Evolutionary conservation across 2,113 vertebrate genomes (phyloP).

Genomic region (Planiliza haematocheilus): DNA sequence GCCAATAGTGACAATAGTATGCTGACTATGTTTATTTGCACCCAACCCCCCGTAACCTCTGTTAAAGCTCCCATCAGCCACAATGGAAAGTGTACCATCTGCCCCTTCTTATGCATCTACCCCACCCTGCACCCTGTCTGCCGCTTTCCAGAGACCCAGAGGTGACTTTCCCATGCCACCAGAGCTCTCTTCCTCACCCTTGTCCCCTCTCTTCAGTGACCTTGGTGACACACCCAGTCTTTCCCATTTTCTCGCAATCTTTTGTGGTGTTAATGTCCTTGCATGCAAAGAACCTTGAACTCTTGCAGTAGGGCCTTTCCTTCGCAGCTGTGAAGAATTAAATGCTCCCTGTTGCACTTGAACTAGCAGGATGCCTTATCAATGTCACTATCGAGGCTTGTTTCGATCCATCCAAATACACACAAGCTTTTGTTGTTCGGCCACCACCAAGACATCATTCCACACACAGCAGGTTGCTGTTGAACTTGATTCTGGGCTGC

Average conservation of each 20-base stretch:
- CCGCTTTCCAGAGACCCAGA: conserved; percentile 64
- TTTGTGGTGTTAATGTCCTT: conserved; percentile 59
- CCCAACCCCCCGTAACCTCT: conserved; percentile 60
- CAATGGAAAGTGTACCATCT: conserved; percentile 79
- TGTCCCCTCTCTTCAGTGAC: conserved; percentile 70
- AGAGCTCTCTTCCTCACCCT: conserved; percentile 58
- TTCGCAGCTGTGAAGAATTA: conserved; percentile 69
- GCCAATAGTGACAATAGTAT: conserved; percentile 76
- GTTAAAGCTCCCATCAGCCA: conserved; percentile 66
- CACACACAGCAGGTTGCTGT: conserved; percentile 25
- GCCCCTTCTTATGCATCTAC: conserved; percentile 75
- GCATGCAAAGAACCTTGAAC: conserved; percentile 65
- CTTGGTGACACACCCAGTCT: conserved; percentile 61
- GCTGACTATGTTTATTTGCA: conserved; percentile 73
- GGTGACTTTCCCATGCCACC: conserved; percentile 89
- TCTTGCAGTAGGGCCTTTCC: conserved; percentile 35
- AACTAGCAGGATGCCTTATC: conserved; percentile 70
- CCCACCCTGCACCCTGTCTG: conserved; percentile 64
- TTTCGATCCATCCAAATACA: conserved; percentile 16
- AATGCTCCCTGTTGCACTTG: conserved; percentile 73
- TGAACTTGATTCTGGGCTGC: conserved; percentile 42
- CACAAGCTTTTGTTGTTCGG: conserved; percentile 6
- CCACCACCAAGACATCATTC: neutral
- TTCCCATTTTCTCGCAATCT: conserved; percentile 46
- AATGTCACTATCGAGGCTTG: conserved; percentile 27